Conservation (phyloP, 2,797 vertebrate genomes). For the Nannoperca australis region DNA sequence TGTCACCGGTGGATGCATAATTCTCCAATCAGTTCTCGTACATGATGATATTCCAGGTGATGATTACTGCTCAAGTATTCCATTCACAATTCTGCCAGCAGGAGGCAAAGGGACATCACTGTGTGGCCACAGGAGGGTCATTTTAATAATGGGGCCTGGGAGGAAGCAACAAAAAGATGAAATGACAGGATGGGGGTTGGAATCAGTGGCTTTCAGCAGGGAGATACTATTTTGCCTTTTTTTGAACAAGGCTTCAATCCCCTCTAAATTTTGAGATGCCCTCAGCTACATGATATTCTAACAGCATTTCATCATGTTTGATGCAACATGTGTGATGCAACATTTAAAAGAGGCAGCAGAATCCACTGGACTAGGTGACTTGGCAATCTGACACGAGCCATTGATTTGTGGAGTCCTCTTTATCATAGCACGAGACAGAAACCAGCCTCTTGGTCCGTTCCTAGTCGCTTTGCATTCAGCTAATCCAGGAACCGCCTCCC, state of each 20-base stretch:
- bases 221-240: not conserved
- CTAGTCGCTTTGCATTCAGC: constrained; percentile 74
- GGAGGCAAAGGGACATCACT: constrained; percentile 81
- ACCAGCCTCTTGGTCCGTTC: constrained; percentile 62
- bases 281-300: constrained; percentile 4
- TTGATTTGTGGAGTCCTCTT: constrained; percentile 47
- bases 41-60: constrained; percentile 82
- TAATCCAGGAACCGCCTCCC: constrained; percentile 67
- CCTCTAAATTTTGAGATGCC: not conserved
- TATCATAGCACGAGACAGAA: constrained; percentile 31
- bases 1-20: constrained; percentile 76
- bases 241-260: constrained; percentile 13
- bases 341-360: constrained; percentile 25
- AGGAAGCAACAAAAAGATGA: constrained; percentile 61
- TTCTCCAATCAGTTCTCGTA: constrained; percentile 78
- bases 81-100: constrained; percentile 85
- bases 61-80: constrained; percentile 86
- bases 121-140: constrained; percentile 77
- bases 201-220: constrained; percentile 28
- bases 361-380: constrained; percentile 38
- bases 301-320: constrained; percentile 44
- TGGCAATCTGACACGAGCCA: constrained; percentile 39
- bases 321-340: constrained; percentile 62
- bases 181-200: constrained; percentile 52
- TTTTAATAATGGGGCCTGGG: constrained; percentile 78